Evolutionary conservation across 1,140 invertebrate genomes (phyloP).

Genomic region (Drosophila tropicalis): DNA sequence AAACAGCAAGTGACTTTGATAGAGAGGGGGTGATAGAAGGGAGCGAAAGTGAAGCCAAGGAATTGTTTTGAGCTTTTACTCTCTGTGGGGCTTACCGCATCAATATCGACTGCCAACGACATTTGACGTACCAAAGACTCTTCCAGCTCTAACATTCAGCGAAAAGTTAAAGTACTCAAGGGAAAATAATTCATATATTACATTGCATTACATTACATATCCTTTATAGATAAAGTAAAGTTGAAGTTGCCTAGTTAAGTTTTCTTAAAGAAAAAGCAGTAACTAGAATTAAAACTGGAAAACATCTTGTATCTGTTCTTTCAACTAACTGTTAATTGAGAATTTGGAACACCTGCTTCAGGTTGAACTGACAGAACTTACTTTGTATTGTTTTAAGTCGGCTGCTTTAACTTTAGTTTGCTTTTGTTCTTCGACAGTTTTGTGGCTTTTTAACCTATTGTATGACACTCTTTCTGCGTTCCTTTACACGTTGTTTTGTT

Average conservation of each 20-base stretch:
- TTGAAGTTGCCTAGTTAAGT: no score
- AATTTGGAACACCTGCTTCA: not conserved
- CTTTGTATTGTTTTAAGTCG: not conserved
- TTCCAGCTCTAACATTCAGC: not conserved
- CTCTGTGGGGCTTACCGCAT: constrained; percentile 1
- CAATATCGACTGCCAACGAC: constrained; percentile 3
- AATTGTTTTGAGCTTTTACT: not conserved
- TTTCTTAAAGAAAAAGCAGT: no score
- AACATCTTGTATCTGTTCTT: no score
- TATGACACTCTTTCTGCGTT: constrained; percentile 19
- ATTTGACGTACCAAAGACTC: not conserved
- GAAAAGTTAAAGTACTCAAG: not conserved
- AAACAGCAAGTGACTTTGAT: not conserved
- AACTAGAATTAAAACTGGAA: no score
- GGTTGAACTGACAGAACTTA: not conserved
- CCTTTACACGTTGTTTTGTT: constrained; percentile 10
- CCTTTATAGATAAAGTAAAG: not conserved
- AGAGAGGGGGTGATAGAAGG: not conserved
- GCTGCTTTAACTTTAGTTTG: constrained; percentile 7
- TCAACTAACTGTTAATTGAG: not conserved
- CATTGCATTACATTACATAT: not conserved
- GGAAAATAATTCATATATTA: not conserved
- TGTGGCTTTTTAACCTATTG: constrained; percentile 11
- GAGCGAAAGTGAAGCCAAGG: not conserved
- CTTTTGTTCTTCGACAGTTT: constrained; percentile 23